Conservation (phyloP, 2,888 invertebrate species). For the Spodoptera picta region DNA sequence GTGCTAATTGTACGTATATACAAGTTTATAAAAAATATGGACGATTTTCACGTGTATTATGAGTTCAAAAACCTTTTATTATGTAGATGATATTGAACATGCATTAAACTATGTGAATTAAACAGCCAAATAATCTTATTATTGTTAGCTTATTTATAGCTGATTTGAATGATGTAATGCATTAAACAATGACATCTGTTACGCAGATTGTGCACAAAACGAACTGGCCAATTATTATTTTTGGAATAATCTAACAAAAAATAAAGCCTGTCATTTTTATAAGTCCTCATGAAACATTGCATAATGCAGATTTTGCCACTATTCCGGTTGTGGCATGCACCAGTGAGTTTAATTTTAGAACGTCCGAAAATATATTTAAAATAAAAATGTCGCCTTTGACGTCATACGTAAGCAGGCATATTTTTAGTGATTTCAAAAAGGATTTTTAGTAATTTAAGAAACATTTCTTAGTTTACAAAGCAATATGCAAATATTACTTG, state of each 20-base stretch:
- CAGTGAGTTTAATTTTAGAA: slow-evolving; percentile 3
- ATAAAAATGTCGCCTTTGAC: slow-evolving; percentile 9
- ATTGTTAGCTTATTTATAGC: no score
- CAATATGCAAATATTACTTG: no score
- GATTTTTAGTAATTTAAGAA: not conserved
- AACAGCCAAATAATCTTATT: no score
- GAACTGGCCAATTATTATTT: no score
- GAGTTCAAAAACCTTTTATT: no score
- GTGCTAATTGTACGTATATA: not conserved
- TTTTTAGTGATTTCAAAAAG: not conserved
- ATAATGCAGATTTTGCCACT: slow-evolving; percentile 3
- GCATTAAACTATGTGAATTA: no score
- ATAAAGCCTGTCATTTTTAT: no score
- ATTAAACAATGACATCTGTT: no score
- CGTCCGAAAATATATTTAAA: slow-evolving; percentile 2
- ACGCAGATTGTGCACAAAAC: no score
- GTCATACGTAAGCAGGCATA: slow-evolving; percentile 12
- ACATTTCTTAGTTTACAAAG: not conserved
- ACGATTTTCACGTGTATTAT: not conserved
- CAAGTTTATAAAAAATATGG: not conserved
- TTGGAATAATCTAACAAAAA: no score
- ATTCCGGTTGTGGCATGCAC: not conserved
- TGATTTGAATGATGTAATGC: no score
- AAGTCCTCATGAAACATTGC: not conserved
- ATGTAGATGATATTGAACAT: no score